These are phyloP conservation scores for Brachypodius melanocephalos DNA, from an alignment of 2,113 vertebrate species.

Conservation along the genomic window DNA sequence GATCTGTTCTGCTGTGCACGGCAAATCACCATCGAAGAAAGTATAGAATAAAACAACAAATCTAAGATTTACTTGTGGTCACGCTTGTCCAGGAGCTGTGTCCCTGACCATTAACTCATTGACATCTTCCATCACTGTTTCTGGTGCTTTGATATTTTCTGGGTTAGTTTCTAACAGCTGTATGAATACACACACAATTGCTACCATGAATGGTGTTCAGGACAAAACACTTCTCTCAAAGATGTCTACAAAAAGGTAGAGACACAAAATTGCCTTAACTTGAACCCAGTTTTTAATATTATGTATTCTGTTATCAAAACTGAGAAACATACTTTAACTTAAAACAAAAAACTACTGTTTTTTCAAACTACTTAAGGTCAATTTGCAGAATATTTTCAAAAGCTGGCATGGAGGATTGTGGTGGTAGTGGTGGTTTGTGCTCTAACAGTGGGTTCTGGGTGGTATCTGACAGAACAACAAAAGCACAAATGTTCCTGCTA, in stretches of 20 bases:
- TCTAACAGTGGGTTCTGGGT: not conserved
- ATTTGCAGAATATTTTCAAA: not conserved
- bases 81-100: constrained; percentile 34
- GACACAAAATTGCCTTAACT: not conserved
- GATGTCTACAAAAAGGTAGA: not conserved
- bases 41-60: constrained; percentile 49
- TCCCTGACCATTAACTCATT: constrained; percentile 43
- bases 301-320: not conserved
- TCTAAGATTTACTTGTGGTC: constrained; percentile 59
- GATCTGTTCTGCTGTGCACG: constrained; percentile 16
- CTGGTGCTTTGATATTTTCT: constrained; percentile 41
- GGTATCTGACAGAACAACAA: not conserved
- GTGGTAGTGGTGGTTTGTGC: not conserved
- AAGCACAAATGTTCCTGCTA: not conserved
- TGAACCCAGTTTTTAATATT: not conserved
- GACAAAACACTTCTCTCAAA: not conserved
- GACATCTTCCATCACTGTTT: constrained; percentile 19
- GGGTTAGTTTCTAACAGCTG: constrained; percentile 7
- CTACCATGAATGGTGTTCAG: not conserved
- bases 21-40: constrained; percentile 54
- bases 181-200: not conserved
- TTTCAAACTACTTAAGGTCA: not conserved
- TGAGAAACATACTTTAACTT: not conserved
- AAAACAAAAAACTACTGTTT: not conserved
- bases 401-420: not conserved